These are phyloP conservation scores for Nezara viridula DNA, from an alignment of 2,888 invertebrate species.

Conservation along the genomic window DNA sequence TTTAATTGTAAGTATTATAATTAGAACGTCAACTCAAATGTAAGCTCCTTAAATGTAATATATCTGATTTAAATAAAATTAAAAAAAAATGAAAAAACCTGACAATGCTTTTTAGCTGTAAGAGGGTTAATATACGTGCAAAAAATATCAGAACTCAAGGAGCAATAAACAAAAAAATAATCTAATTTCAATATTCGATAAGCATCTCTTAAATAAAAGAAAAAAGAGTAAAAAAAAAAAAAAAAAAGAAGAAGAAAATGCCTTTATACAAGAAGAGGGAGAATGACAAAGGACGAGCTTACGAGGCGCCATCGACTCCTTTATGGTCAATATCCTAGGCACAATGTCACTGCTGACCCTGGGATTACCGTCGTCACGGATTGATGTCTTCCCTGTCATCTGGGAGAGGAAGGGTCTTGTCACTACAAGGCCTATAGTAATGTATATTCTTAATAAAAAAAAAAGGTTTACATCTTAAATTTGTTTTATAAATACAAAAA, in stretches of 20 bases:
- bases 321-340: slow-evolving; percentile 21
- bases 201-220: not conserved
- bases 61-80: too few species aligned
- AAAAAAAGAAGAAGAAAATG: not conserved
- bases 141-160: too few species aligned
- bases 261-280: not conserved
- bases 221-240: not conserved
- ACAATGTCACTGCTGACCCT: not conserved
- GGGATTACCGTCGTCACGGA: not conserved
- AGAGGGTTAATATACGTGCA: too few species aligned
- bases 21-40: too few species aligned
- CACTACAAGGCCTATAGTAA: not conserved
- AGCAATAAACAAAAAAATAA: too few species aligned
- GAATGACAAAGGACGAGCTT: not conserved
- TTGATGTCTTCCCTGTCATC: not conserved
- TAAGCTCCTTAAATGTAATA: too few species aligned
- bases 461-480: not conserved
- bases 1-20: too few species aligned
- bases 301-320: not conserved
- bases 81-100: too few species aligned
- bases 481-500: not conserved
- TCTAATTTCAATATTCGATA: too few species aligned
- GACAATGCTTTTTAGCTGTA: too few species aligned
- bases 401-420: not conserved
- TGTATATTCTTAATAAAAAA: not conserved